These are phyloP conservation scores for Scaptodrosophila latifasciaeformis DNA, from an alignment of 2,888 invertebrate genomes.

Conservation along the genomic window DNA sequence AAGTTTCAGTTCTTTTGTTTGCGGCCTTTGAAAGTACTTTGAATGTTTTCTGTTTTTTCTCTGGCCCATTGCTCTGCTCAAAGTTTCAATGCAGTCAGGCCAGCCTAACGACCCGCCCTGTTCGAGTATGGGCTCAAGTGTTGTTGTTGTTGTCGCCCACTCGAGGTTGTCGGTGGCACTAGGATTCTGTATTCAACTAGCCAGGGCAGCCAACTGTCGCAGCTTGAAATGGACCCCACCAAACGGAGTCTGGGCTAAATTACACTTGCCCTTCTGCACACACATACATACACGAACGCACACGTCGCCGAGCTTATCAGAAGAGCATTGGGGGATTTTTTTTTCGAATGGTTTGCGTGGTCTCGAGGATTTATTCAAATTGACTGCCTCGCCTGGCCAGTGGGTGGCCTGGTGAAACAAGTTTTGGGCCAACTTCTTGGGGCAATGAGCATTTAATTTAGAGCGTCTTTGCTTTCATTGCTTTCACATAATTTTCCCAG, in stretches of 20 bases:
- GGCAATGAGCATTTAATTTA: slow-evolving; percentile 47
- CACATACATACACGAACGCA: background rate
- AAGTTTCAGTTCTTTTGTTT: slow-evolving; percentile 5
- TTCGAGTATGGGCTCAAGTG: slow-evolving; percentile 17
- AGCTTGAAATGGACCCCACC: slow-evolving; percentile 11
- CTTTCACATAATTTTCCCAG: slow-evolving; percentile 36
- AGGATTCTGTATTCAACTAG: slow-evolving; percentile 7
- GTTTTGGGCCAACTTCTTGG: background rate
- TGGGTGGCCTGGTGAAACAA: background rate
- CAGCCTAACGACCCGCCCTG: slow-evolving; percentile 1
- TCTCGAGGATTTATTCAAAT: slow-evolving; percentile 36
- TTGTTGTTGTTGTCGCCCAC: slow-evolving; percentile 23
- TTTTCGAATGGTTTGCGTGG: slow-evolving; percentile 4
- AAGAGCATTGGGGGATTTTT: slow-evolving; percentile 34
- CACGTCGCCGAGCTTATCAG: slow-evolving; percentile 23
- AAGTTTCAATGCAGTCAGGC: background rate
- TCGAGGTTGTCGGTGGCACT: slow-evolving; percentile 19
- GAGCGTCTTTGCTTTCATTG: slow-evolving; percentile 36
- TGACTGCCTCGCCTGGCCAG: slow-evolving; percentile 14
- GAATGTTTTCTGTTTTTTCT: background rate
- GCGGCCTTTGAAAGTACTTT: too few relatives aligned
- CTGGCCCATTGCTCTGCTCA: background rate
- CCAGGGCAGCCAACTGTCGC: slow-evolving; percentile 32
- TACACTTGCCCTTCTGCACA: slow-evolving; percentile 43
- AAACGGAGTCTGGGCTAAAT: slow-evolving; percentile 20